Base-by-base conservation (phyloP, 2,888 invertebrate species). In the Eupithecia centaureata region DNA sequence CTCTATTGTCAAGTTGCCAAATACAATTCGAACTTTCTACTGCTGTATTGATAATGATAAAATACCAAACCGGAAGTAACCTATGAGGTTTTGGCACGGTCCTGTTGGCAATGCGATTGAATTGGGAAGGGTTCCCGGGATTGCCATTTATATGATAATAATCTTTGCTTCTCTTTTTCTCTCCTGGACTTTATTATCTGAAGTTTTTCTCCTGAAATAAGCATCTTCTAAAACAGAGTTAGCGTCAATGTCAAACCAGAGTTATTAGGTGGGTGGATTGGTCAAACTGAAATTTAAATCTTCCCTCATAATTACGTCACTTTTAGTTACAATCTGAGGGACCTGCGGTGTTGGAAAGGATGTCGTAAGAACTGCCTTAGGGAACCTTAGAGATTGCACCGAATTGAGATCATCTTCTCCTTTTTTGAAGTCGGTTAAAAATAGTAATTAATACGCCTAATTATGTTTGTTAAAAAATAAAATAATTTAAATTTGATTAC, bases 1-100 rank as follows among this genome's bases (percentile, higher is more conserved):
- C 13, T 18, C 30, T 7, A 32, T 57, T 57, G 57, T 32, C 67
- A 63, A 57, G 57, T 12, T 63, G 63, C 63, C 67, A 68, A 68
- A 33, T 47, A 51, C 61, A 18, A 32, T 56, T 56, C n/a, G 57
- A 30, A 57, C 27, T 27, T 22, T 38, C 18, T 18, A 18, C 18
- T 18, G 32, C 30, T 22, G 10, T 32, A 57, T 30, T 30, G 57
- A 57, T 61, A 61, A 61, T 61, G 61, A 52, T 61, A 28, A 30
- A 61, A 52, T 27, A 52, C 51, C 15, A 18, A n/a, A 28, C n/a
- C 47, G 30, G 60, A 32, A 22, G 51, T 13, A 42, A 42, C 27
- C 38, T 60, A 60, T 42, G 60, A 28, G 60, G 22, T 60, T 60
- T 60, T 60, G 60, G 42, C 60, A 42, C 38, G 32, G 32, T 22